Base-by-base conservation (phyloP, 53 echinoderm and acorn worm genomes). In the Temnopleurus reevesii region DNA sequence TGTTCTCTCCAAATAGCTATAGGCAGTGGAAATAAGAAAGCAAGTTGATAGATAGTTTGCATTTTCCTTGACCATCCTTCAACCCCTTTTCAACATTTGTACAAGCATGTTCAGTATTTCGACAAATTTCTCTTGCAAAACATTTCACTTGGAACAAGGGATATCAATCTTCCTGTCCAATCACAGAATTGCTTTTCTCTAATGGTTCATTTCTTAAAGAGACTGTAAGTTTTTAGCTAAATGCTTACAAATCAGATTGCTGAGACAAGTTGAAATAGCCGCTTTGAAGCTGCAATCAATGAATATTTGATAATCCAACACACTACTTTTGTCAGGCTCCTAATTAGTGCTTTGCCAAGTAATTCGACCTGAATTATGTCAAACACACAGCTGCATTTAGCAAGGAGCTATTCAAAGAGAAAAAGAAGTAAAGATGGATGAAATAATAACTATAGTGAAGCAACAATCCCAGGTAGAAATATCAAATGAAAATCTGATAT, bases 231-330 rank as follows among this genome's bases (percentile, higher is more conserved):
- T 24, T 23, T 56, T 18, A 2, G 34, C 41, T 38, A 63, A 71
- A 71, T 23, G 19, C 28, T 71, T 17, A 41, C 19, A 71, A 71
- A 71, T 38, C 43, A 38, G 71, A 36, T 18, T 2, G 43, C 3
- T 38, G 71, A 71, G 41, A 71, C 41, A 41, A 41, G 71, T 41
- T 71, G 7, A 71, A 8, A 41, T 23, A 38, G 71, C 71, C 36
- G 71, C 71, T 71, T 36, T 71, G 38, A 36, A 36, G 41, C 21
- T 21, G 38, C 41, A 71, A 71, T 71, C 71, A 71, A 71, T 71
- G 71, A 71, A 41, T 71, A 71, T 41, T 71, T 71, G 71, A 71
- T 71, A 71, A 71, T 8, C n/a, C 21, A 4, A n/a, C 1, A 21
- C 36, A 18, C 21, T 38, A 36, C 71, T 71, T 71, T 5, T 21